Conservation (phyloP, 2,797 vertebrate species). For the Ciconia nigra region DNA sequence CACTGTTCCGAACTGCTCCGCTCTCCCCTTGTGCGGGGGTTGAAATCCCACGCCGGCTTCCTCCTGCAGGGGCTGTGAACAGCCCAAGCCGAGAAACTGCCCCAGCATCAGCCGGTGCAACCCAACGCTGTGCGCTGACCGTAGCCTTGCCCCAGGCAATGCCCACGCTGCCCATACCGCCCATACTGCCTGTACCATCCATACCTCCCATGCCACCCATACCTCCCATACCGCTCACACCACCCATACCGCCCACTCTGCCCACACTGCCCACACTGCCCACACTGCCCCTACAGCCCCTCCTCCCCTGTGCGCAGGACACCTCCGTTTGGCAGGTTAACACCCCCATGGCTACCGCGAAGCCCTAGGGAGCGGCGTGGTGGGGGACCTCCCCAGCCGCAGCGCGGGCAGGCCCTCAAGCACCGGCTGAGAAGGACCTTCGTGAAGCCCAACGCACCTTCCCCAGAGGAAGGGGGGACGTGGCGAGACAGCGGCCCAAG, state of each 20-base stretch:
- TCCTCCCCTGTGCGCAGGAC: not conserved
- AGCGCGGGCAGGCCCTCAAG: not conserved
- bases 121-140: not conserved
- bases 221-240: not conserved
- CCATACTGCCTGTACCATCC: not conserved
- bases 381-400: not conserved
- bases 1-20: not conserved
- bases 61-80: no score
- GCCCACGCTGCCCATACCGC: not conserved
- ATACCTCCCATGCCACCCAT: rapidly evolving
- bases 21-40: no score
- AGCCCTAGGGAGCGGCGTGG: rapidly evolving
- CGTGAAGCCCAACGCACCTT: rapidly evolving
- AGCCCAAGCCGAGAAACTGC: not conserved
- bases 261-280: no score
- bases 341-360: rapidly evolving
- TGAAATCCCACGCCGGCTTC: not conserved
- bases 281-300: rapidly evolving
- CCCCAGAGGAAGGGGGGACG: rapidly evolving
- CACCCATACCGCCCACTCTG: not conserved
- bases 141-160: rapidly evolving
- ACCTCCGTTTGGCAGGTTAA: rapidly evolving
- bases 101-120: not conserved
- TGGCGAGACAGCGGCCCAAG: rapidly evolving
- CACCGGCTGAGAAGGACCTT: rapidly evolving